Base-by-base conservation (phyloP, 1,140 invertebrate genomes). In the Bombus affinis region DNA sequence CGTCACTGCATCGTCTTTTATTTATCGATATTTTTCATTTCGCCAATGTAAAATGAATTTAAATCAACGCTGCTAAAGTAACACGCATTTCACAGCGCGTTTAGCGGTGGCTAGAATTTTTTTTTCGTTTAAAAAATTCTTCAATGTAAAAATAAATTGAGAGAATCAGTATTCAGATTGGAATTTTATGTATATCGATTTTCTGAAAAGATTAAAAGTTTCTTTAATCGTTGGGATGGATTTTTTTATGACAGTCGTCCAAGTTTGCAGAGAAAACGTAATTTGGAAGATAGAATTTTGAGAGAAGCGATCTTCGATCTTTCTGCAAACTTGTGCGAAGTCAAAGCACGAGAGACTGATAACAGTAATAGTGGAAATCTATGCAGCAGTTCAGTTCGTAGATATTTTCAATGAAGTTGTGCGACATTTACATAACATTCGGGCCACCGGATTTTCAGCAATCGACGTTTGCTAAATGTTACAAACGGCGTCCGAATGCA, bases 381-480 rank as follows among this genome's bases (percentile, higher is more conserved):
- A 42, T 4, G 13, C n/a, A 28, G 3, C n/a, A 15, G 28, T 47
- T 28, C 42, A 47, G 15, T 44, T 32, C 28, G 72, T 32, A 47
- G n/a, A 8, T 32, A 18, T 18, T 44, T 42, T 44, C 42, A 32
- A 32, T 44, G 39, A n/a, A 73, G 39, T 39, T 42, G 42, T 12
- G 15, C 28, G 32, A 44, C 72, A 47, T 73, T 73, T 73, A 47
- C 42, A 47, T 73, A 73, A 73, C 42, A 73, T 73, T 32, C 42
- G 39, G 15, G n/a, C 28, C 32, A 73, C 47, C n/a, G 72, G n/a
- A 32, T 73, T 73, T 73, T 73, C 42, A n/a, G 42, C 42, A 47
- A 73, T 73, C 72, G 72, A 73, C n/a, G 72, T 73, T 73, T 73
- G 72, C 72, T 73, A 73, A 44, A 73, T 42, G 15, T 73, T 73